Conservation (phyloP, 1,140 invertebrate genomes). For the Halesus radiatus region DNA sequence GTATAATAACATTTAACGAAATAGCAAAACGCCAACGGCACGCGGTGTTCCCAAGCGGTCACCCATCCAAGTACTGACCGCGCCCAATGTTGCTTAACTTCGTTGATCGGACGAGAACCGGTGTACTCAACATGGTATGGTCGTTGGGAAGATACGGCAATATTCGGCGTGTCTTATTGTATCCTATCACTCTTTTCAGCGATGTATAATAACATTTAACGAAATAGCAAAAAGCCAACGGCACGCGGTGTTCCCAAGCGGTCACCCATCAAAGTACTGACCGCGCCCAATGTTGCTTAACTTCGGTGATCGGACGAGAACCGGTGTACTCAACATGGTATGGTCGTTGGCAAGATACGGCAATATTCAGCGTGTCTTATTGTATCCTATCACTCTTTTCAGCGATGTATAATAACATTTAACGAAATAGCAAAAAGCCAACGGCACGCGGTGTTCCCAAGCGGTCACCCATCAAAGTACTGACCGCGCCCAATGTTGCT, state of each 20-base stretch:
- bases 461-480: slow-evolving; percentile 54
- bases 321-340: slow-evolving; percentile 35
- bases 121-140: slow-evolving; percentile 54
- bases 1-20: too few species aligned
- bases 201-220: too few species aligned
- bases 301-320: slow-evolving; percentile 57
- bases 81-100: slow-evolving; percentile 57
- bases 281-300: slow-evolving; percentile 56
- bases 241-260: slow-evolving; percentile 56
- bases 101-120: slow-evolving; percentile 57
- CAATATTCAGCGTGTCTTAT: too few species aligned
- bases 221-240: slow-evolving; percentile 36
- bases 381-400: too few species aligned
- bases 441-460: slow-evolving; percentile 50
- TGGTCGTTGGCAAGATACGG: too few species aligned
- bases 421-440: too few species aligned
- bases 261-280: slow-evolving; percentile 56
- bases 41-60: slow-evolving; percentile 57
- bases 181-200: too few species aligned
- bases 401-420: too few species aligned
- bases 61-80: slow-evolving; percentile 57
- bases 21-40: slow-evolving; percentile 45
- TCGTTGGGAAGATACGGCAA: too few species aligned
- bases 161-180: too few species aligned
- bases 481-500: slow-evolving; percentile 55